These are phyloP conservation scores for Pelodytes ibericus DNA, from an alignment of 2,797 vertebrate genomes.

Conservation along the genomic window DNA sequence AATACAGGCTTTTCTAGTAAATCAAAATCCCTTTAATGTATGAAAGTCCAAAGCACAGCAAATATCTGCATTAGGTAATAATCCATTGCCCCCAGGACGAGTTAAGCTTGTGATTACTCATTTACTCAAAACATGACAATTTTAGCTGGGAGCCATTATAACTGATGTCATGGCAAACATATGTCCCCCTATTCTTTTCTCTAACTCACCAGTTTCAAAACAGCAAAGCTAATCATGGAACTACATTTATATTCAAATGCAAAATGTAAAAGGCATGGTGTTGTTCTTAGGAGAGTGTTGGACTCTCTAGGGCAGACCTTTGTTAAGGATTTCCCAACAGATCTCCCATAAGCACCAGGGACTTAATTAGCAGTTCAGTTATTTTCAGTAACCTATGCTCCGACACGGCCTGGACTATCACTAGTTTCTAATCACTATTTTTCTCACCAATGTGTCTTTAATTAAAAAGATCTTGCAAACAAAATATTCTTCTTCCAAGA, in stretches of 20 bases:
- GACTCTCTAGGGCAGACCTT: neutral
- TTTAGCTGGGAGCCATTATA: conserved; percentile 3
- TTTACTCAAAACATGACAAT: conserved; percentile 8
- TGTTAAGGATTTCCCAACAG: neutral
- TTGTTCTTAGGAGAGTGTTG: conserved; percentile 7
- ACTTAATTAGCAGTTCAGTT: neutral
- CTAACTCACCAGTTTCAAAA: conserved; percentile 9
- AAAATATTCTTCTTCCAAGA: too few species aligned
- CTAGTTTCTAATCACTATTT: too few species aligned
- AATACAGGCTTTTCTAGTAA: neutral
- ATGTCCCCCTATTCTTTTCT: conserved; percentile 3
- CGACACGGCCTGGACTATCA: neutral
- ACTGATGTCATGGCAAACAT: conserved; percentile 20
- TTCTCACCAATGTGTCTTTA: too few species aligned
- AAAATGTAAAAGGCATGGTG: neutral
- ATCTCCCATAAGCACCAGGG: neutral
- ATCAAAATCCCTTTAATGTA: neutral
- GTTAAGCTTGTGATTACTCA: neutral
- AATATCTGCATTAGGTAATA: neutral
- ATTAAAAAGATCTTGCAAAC: too few species aligned
- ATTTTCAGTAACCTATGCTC: conserved; percentile 1
- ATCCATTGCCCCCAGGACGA: neutral
- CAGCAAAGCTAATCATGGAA: neutral
- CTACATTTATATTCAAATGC: neutral
- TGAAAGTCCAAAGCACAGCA: neutral